Conservation (phyloP, 2,797 vertebrate species). For the Diplodus sargus region DNA sequence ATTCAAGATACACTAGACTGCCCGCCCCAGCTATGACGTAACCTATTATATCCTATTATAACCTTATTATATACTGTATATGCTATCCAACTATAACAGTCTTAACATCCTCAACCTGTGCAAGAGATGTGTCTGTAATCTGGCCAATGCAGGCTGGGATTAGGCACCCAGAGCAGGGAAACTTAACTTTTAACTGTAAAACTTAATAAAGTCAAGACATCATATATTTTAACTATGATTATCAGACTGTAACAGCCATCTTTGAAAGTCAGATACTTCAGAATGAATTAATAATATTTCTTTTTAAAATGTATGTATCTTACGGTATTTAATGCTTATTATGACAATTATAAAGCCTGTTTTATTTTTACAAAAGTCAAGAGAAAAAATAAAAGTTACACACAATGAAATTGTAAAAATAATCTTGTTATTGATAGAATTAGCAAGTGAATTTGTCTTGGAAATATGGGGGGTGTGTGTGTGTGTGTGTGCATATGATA, state of each 20-base stretch:
- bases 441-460: constrained; percentile 42
- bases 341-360: not conserved
- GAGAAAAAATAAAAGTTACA: not conserved
- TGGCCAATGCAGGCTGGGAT: not conserved
- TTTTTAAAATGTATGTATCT: not conserved
- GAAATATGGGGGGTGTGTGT: constrained; percentile 37
- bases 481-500: constrained; percentile 8
- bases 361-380: constrained; percentile 7
- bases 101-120: constrained; percentile 1
- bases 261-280: not conserved
- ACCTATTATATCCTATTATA: not conserved
- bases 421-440: constrained; percentile 55
- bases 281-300: not conserved
- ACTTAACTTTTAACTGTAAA: not conserved
- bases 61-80: not conserved
- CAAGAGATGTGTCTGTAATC: not conserved
- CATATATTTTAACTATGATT: not conserved
- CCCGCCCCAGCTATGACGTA: not conserved
- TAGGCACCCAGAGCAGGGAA: not conserved
- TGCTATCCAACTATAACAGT: not conserved
- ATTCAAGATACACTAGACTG: too few species aligned
- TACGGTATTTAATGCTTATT: not conserved
- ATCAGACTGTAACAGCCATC: not conserved
- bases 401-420: constrained; percentile 17
- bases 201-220: not conserved